A percentile compares a stretch with the other conserved stretches of the same genome.
phyloP scores from a whole-genome alignment of 2,888 invertebrate genomes.

The Bugula neritina region DNA sequence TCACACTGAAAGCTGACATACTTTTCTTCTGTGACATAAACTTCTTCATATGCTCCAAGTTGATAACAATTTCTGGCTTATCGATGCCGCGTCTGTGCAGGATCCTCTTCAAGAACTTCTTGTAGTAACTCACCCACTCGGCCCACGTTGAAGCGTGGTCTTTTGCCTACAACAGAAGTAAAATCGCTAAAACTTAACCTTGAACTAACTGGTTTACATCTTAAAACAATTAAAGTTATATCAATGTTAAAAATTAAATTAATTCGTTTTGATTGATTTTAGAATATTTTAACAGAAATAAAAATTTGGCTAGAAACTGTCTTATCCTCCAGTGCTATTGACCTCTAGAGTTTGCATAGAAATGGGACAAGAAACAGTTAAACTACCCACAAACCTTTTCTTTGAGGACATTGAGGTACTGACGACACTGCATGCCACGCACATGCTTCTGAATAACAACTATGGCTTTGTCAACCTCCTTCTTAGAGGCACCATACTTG shows the following conservation, averaged over 20 bases:
- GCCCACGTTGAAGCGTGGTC: constrained; percentile 33
- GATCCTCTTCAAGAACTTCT: constrained; percentile 38
- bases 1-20: too few relatives aligned
- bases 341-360: too few relatives aligned
- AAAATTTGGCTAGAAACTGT: too few relatives aligned
- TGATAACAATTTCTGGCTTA: constrained; percentile 39
- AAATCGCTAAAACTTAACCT: background rate
- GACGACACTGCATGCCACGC: constrained; percentile 43
- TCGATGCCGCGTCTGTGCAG: constrained; percentile 43
- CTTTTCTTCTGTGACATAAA: constrained; percentile 46
- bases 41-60: constrained; percentile 39
- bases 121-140: constrained; percentile 47
- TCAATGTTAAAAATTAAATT: too few relatives aligned
- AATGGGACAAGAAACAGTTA: too few relatives aligned
- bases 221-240: too few relatives aligned
- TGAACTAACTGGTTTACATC: too few relatives aligned
- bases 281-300: too few relatives aligned
- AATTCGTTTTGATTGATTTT: too few relatives aligned
- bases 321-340: too few relatives aligned
- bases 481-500: background rate
- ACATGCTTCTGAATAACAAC: constrained; percentile 44
- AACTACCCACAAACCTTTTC: constrained; percentile 43
- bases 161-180: constrained; percentile 29
- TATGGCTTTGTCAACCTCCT: constrained; percentile 40
- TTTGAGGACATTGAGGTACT: constrained; percentile 39